phyloP scores from a whole-genome alignment of 2,797 vertebrate genomes.

The Alosa sapidissima region DNA sequence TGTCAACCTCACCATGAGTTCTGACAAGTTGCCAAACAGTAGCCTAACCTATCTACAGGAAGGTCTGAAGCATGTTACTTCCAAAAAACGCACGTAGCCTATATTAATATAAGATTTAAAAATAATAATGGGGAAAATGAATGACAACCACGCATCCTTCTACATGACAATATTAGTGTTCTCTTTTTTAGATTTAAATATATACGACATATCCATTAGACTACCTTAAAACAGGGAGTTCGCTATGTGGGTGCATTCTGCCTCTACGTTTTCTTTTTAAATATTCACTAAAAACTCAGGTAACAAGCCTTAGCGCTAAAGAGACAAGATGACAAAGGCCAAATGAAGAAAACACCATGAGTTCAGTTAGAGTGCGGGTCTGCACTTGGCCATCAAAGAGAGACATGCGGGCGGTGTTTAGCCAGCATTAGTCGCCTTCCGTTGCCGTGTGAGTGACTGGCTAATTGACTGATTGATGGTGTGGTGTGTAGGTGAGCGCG shows the following conservation, averaged over 20 bases:
- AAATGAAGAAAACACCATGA: not conserved
- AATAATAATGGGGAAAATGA: not conserved
- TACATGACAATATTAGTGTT: not conserved
- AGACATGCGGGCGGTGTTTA: conserved; percentile 47
- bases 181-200: not conserved
- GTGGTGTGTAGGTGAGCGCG: conserved; percentile 72
- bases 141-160: not conserved
- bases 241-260: not conserved
- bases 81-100: not conserved
- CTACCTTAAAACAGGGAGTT: not conserved
- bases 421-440: conserved; percentile 51
- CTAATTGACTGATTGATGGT: conserved; percentile 83
- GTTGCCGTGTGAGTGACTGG: conserved; percentile 69
- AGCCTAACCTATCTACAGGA: conserved; percentile 58
- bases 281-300: not conserved
- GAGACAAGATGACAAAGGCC: not conserved
- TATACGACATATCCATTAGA: not conserved
- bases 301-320: not conserved
- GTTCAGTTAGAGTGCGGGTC: not conserved
- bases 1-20: conserved; percentile 10
- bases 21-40: conserved; percentile 37
- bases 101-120: not conserved
- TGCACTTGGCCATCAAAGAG: not conserved
- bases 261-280: not conserved
- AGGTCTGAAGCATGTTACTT: conserved; percentile 53